Evolutionary conservation across 1,140 invertebrate genomes (phyloP).

Genomic region (Dendrolimus kikuchii): DNA sequence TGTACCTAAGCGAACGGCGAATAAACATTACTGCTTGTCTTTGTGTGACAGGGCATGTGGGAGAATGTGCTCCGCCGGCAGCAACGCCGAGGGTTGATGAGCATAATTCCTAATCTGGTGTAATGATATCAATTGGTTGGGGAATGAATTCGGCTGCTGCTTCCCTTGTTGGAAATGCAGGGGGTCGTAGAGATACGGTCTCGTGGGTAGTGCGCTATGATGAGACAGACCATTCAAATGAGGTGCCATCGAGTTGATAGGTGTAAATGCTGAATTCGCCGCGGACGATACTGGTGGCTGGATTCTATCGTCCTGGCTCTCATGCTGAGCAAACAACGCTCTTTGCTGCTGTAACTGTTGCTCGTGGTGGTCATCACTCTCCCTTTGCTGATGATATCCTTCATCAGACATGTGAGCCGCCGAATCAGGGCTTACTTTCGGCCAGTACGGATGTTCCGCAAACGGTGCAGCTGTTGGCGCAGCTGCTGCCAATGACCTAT

Average conservation of each 20-base stretch:
- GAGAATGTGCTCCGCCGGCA: conserved; percentile 68
- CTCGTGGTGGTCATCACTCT: conserved; percentile 74
- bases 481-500: conserved; percentile 67
- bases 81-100: conserved; percentile 83
- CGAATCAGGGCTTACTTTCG: conserved; percentile 83
- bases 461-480: conserved; percentile 65
- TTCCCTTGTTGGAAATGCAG: conserved; percentile 84
- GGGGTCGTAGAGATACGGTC: conserved; percentile 94
- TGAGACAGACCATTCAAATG: conserved; percentile 82
- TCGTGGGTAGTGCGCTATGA: conserved; percentile 80
- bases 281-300: conserved; percentile 66
- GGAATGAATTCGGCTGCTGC: conserved; percentile 84
- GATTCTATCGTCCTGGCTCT: conserved; percentile 76
- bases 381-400: conserved; percentile 76
- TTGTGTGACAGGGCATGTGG: conserved; percentile 68
- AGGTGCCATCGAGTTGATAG: conserved; percentile 87
- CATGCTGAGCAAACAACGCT: conserved; percentile 73
- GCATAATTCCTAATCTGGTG: conserved; percentile 98
- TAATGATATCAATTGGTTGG: conserved; percentile 95
- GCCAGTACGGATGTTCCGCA: conserved; percentile 84
- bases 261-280: conserved; percentile 91
- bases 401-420: conserved; percentile 78
- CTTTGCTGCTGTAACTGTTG: conserved; percentile 78
- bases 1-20: conserved; percentile 42
- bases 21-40: conserved; percentile 63